Evolutionary conservation across 23 tunicate genomes (phyloP).

Genomic region (Ascidia mentula): DNA sequence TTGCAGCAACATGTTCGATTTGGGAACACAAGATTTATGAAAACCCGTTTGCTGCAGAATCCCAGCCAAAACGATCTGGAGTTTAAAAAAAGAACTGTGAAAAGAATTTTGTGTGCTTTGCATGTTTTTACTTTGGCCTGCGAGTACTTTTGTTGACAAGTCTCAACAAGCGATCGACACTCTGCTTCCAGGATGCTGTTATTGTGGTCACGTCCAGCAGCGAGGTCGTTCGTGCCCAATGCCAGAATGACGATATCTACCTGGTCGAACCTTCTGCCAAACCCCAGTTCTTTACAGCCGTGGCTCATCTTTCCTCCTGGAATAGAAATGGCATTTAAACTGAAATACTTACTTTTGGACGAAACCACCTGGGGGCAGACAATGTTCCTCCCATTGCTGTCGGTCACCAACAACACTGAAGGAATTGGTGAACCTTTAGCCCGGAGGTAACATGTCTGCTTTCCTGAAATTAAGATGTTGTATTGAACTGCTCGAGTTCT

Average conservation of each 20-base stretch:
- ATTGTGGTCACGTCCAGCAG: neutral
- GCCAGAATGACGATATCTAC: neutral
- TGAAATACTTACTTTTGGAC: neutral
- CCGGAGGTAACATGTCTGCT: no score
- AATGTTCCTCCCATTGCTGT: slow-evolving; percentile 3
- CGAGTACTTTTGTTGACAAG: neutral
- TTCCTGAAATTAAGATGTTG: no score
- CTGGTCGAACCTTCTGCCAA: neutral
- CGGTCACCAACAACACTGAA: neutral
- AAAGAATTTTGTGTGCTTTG: neutral
- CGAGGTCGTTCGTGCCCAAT: neutral
- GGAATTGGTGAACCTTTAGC: no score
- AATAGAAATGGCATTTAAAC: neutral
- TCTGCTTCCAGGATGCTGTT: neutral
- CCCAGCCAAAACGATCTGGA: neutral
- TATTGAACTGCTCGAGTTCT: no score
- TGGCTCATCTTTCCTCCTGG: slow-evolving; percentile 1
- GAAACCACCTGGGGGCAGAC: neutral
- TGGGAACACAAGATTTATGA: neutral
- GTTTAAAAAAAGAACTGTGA: no score
- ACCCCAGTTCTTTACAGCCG: neutral
- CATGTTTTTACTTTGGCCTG: neutral
- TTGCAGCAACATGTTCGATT: neutral
- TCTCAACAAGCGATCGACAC: neutral
- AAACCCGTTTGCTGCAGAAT: neutral